Percentiles rank a stretch among this genome's conserved stretches.
Conservation (phyloP, 2,113 vertebrate species). For the Semnopithecus entellus region DNA sequence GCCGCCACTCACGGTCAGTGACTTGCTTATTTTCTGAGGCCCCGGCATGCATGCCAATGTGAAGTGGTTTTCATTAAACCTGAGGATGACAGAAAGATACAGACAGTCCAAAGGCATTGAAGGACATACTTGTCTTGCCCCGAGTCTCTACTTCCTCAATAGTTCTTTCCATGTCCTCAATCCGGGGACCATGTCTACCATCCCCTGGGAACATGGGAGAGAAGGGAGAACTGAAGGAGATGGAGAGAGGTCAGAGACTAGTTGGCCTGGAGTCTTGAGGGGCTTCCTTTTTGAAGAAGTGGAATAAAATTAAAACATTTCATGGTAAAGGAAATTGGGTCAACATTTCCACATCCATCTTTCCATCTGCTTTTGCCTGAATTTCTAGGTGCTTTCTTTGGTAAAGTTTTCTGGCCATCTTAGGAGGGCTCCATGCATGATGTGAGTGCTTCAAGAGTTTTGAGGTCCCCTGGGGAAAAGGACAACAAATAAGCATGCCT, state of each 20-base stretch:
- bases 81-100: not conserved
- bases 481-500: fast-evolving
- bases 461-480: not conserved
- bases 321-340: not conserved
- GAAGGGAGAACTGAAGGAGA: not conserved
- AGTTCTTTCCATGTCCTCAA: fast-evolving
- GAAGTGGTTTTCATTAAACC: not conserved
- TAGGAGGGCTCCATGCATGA: fast-evolving
- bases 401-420: not conserved
- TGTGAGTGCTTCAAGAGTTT: not conserved
- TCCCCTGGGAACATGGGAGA: not conserved
- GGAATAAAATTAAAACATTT: not conserved
- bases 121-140: not conserved
- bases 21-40: not conserved
- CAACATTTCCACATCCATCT: not conserved
- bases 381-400: not conserved
- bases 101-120: not conserved
- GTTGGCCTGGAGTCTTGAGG: not conserved
- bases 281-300: not conserved
- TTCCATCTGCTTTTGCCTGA: not conserved
- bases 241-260: fast-evolving
- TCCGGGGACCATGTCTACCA: fast-evolving
- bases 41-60: fast-evolving
- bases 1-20: not conserved
- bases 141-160: fast-evolving